Percentiles rank a stretch among this genome's conserved stretches.
Evolutionary conservation across 2,797 vertebrate genomes (phyloP).

Genomic region (Tragopan temminckii): DNA sequence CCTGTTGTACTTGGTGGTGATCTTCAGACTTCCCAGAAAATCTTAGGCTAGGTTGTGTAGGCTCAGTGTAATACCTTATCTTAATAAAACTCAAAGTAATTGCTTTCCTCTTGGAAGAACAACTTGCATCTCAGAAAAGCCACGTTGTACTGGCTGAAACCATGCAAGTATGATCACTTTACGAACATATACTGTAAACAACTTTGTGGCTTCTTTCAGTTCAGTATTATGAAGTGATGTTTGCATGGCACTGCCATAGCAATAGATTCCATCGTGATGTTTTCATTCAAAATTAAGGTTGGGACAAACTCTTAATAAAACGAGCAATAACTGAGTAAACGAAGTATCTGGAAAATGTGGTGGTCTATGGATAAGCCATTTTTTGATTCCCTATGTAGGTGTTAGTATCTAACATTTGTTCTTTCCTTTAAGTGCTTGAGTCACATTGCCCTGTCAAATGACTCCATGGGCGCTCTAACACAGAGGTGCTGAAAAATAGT

Average conservation of each 20-base stretch:
- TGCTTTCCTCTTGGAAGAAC: background rate
- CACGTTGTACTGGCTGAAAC: background rate
- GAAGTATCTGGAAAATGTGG: constrained; percentile 32
- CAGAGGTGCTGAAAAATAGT: constrained; percentile 61
- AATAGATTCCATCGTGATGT: constrained; percentile 11
- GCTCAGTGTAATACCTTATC: background rate
- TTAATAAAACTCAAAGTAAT: background rate
- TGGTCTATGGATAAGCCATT: background rate
- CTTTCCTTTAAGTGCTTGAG: constrained; percentile 41
- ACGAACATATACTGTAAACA: background rate
- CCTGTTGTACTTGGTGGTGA: background rate
- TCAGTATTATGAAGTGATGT: constrained; percentile 1
- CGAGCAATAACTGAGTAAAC: constrained; percentile 19
- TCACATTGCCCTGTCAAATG: constrained; percentile 29
- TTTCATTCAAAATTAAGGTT: constrained; percentile 28
- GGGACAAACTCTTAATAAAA: constrained; percentile 30
- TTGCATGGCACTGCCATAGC: constrained; percentile 18
- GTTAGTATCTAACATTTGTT: constrained; percentile 35
- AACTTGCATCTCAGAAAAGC: background rate
- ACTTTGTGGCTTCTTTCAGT: background rate
- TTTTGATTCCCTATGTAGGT: background rate
- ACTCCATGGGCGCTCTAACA: background rate
- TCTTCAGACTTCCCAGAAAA: background rate
- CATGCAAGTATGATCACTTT: background rate
- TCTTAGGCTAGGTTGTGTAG: background rate